Base-by-base conservation (phyloP, 2,888 invertebrate species). In the Electrophaes corylata region DNA sequence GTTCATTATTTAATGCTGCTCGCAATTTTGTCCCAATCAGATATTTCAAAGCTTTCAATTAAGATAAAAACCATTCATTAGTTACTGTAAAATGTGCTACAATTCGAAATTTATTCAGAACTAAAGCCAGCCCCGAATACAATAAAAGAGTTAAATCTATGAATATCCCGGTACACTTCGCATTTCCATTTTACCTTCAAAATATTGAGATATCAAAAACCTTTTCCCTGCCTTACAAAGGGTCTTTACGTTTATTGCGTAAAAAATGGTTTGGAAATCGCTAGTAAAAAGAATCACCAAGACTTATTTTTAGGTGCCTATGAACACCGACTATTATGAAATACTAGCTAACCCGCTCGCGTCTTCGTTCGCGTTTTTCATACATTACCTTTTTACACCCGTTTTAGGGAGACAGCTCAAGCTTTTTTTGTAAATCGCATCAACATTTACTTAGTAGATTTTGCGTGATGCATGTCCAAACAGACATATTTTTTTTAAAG, bases 181-280 rank as follows among this genome's bases (percentile, higher is more conserved):
- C 55, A 54, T 58, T 65, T 58, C 48, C 65, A 60, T 60, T 62
- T 67, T 64, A 55, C 66, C 59, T 69, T 70, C 59, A 68, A 67
- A 58, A 67, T 68, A 72, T 72, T 69, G 61, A 70, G 73, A 72
- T 69, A 70, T 72, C 52, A 66, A 66, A 66, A 67, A 67, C 66
- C 66, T 69, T 71, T 71, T 64, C 67, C 66, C 68, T 68, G 60
- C 64, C 59, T 64, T 52, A 62, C 60, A 48, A 59, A 66, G 52
- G 66, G 66, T 72, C n/a, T 73, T 71, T 71, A 61, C 68, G 62
- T 70, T 67, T 65, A 72, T 72, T 73, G 72, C 72, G 64, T n/a
- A 71, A 63, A 64, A 71, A 80, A 79, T 73, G 75, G 75, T 72
- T 76, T 75, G 73, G 67, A 70, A 76, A 76, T 75, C 71, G 72